These are phyloP conservation scores for Rattus norvegicus DNA, from an alignment of 2,113 vertebrate genomes.

Conservation along the genomic window GRCr8 NC_086029.1:71248001-71248500, in stretches of 20 bases:
- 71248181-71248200: constrained; percentile 57
- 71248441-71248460: constrained; percentile 13
- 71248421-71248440: background rate
- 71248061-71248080: constrained; percentile 46
- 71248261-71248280: background rate
- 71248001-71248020: background rate
- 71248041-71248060: constrained; percentile 3
- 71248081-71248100: background rate
- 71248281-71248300: background rate
- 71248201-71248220: constrained; percentile 10
- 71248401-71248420: background rate
- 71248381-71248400: constrained; percentile 19
- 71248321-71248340: constrained; percentile 31
- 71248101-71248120: background rate
- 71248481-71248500: background rate
- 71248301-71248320: constrained; percentile 33
- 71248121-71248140: constrained; percentile 26
- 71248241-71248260: constrained; percentile 39
- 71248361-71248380: constrained; percentile 30
- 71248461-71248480: background rate
- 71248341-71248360: background rate
- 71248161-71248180: constrained; percentile 43
- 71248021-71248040: constrained; percentile 30
- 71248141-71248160: constrained; percentile 30
- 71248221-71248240: constrained; percentile 14